Evolutionary conservation across 1,140 invertebrate species (phyloP).

Genomic region (Coelopa frigida): DNA sequence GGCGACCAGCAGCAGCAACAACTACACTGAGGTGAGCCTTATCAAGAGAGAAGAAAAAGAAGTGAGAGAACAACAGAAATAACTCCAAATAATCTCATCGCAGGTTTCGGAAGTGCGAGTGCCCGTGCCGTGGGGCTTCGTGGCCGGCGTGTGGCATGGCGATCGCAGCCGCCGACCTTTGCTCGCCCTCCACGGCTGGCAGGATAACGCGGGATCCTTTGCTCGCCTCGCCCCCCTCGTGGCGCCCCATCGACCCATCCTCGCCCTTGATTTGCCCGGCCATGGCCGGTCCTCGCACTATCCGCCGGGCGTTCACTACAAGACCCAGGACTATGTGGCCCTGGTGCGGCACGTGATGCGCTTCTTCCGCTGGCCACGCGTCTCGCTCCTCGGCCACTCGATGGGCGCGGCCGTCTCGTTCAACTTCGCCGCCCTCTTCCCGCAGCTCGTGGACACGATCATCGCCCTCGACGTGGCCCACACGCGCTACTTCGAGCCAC

Average conservation of each 20-base stretch:
- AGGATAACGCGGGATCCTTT: conserved; percentile 63
- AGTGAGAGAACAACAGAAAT: too few relatives aligned
- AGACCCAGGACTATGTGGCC: conserved; percentile 47
- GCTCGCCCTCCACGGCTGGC: conserved; percentile 64
- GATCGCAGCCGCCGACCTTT: conserved; percentile 51
- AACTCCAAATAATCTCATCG: conserved; percentile 4
- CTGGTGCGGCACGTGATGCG: conserved; percentile 50
- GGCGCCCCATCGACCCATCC: conserved; percentile 47
- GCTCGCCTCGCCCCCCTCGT: conserved; percentile 56
- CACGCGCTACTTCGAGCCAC: conserved; percentile 27
- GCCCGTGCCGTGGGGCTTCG: conserved; percentile 53
- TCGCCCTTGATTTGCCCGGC: conserved; percentile 60
- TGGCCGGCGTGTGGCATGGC: conserved; percentile 60
- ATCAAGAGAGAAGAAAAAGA: too few relatives aligned
- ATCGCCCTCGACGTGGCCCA: conserved; percentile 54
- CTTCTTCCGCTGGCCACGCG: conserved; percentile 56
- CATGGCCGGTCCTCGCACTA: conserved; percentile 59
- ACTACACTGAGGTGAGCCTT: too few relatives aligned
- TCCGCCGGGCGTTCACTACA: conserved; percentile 53
- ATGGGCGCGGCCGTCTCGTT: conserved; percentile 52
- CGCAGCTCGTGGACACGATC: conserved; percentile 50
- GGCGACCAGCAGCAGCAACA: too few relatives aligned
- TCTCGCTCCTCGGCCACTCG: conserved; percentile 56
- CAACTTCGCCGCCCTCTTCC: conserved; percentile 49
- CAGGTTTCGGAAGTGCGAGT: conserved; percentile 52